These are phyloP conservation scores for Camponotus vicinus DNA, from an alignment of 1,140 invertebrate species.

Conservation along the genomic window DNA sequence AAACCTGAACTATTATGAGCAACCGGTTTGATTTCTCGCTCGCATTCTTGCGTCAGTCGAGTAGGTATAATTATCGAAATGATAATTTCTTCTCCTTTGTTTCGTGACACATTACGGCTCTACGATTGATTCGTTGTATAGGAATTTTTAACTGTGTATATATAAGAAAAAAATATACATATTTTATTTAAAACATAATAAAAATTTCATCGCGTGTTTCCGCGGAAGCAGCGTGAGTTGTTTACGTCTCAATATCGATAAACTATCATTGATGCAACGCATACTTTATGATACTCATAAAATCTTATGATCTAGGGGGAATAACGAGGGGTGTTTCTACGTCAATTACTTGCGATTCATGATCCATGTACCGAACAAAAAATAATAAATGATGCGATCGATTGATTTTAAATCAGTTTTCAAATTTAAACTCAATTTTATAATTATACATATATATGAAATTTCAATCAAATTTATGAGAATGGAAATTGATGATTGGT, in stretches of 20 bases:
- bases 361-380: not conserved
- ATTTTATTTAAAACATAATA: not conserved
- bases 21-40: conserved; percentile 26
- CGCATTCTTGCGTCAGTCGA: not conserved
- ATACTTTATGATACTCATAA: conserved; percentile 8
- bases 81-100: not conserved
- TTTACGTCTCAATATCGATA: not conserved
- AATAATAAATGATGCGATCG: not conserved
- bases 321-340: not conserved
- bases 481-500: not conserved
- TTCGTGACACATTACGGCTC: not conserved
- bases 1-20: not conserved
- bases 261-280: not conserved
- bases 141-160: not conserved
- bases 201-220: not conserved
- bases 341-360: not conserved
- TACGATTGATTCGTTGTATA: not conserved
- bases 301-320: not conserved
- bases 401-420: not conserved
- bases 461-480: not conserved
- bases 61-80: conserved; percentile 10
- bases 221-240: not conserved
- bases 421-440: not conserved
- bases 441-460: not conserved
- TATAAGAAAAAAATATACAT: not conserved